Base-by-base conservation (phyloP, 2,113 vertebrate species). In the Sapajus apella region DNA sequence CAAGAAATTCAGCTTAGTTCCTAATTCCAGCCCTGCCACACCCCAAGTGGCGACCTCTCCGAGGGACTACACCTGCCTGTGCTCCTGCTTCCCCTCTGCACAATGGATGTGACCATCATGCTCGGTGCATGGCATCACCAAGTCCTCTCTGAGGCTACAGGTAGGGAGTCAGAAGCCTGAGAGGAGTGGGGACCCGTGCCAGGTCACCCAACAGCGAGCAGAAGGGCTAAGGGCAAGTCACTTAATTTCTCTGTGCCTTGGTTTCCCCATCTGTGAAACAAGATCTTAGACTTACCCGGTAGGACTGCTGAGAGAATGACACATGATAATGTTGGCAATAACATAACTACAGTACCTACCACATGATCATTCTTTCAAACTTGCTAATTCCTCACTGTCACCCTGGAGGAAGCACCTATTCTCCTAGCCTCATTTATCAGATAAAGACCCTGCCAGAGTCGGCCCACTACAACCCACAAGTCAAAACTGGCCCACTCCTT, bases 91-190 rank as follows among this genome's bases (percentile, higher is more conserved):
- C 32, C 80, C 45, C 27, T 20, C 27, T 3, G 11, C 30, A 68
- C 8, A n/a, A 6, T 0, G 14, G 50, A 12, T 0, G 2, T 32
- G 86, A 52, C 14, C 35, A 14, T 3, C 0, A 0, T 5, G 9
- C 17, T 55, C 45, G 2, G 12, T 2, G 11, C 4, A 2, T 32
- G 20, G 12, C 30, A 72, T 32, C 52, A 21, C 4, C 1, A 10
- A 61, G 50, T 68, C n/a, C 81, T 76, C 70, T 30, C 64, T 70
- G 81, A 76, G 68, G 89, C 40, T 32, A 52, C 6, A 17, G 32
- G 20, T 14, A 10, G 81, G 86, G 66, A 94, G 83, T 72, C 56
- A 0, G 23, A 92, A 81, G 91, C 82, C 70, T 35, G 0, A 17
- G 47, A 68, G 23, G 14, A 8, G 2, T 4, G 9, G 21, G 55